Conservation (phyloP, 2,113 vertebrate species). For the Thunnus maccoyii region DNA sequence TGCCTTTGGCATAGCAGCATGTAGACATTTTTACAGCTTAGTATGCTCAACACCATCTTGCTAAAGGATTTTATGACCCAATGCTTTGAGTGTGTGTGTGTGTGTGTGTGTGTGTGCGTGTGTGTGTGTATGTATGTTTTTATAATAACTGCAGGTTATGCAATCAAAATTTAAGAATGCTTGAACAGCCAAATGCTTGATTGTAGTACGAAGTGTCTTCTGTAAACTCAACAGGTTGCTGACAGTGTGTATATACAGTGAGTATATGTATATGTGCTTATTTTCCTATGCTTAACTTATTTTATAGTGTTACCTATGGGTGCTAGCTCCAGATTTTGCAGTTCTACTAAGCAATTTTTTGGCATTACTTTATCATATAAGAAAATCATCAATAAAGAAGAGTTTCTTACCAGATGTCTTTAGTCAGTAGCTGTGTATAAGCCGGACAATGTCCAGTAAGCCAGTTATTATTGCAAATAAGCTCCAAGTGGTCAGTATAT, state of each 20-base stretch:
- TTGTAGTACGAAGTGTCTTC: conserved; percentile 13
- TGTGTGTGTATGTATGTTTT: conserved; percentile 46
- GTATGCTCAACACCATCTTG: conserved; percentile 64
- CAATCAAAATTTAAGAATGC: conserved; percentile 56
- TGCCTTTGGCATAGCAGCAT: conserved; percentile 66
- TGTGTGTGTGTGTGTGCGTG: conserved; percentile 36
- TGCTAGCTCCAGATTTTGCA: conserved; percentile 23
- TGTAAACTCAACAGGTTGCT: conserved; percentile 57
- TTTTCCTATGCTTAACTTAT: not conserved
- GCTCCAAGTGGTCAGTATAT: conserved; percentile 14
- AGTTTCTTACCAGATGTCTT: not conserved
- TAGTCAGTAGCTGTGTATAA: conserved; percentile 8
- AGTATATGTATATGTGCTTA: not conserved
- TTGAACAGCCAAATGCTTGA: conserved; percentile 27
- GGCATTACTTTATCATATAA: not conserved
- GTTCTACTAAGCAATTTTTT: not conserved
- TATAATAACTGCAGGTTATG: conserved; percentile 71
- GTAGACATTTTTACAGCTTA: conserved; percentile 70
- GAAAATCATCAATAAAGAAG: not conserved
- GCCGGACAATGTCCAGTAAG: conserved; percentile 27
- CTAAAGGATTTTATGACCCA: conserved; percentile 69
- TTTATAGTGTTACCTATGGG: conserved; percentile 9
- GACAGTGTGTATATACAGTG: not conserved
- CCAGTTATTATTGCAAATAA: conserved; percentile 34
- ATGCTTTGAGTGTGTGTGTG: conserved; percentile 25